A percentile compares a stretch with the other conserved stretches of the same genome.
phyloP scores from a whole-genome alignment of 2,797 vertebrate species.

The Poeciliopsis turneri region DNA sequence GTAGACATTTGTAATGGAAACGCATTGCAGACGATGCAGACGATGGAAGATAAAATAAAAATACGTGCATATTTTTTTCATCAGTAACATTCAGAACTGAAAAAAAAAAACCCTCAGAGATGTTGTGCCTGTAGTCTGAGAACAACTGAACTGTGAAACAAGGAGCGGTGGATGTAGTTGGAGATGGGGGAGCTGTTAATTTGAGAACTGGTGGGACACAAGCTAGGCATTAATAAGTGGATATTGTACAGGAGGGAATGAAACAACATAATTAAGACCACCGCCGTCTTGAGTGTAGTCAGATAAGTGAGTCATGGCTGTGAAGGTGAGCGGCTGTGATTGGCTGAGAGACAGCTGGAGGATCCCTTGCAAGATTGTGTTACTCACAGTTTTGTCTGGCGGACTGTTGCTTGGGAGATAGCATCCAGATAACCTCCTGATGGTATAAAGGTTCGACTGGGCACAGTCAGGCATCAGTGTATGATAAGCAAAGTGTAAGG shows the following conservation, averaged over 20 bases:
- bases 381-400: slow-evolving; percentile 50
- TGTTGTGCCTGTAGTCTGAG: background rate
- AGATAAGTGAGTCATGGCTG: slow-evolving; percentile 23
- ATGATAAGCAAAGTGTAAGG: slow-evolving; percentile 10
- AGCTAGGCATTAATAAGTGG: slow-evolving; percentile 41
- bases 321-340: background rate
- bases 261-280: slow-evolving; percentile 9
- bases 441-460: slow-evolving; percentile 17
- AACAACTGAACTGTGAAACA: slow-evolving; percentile 39
- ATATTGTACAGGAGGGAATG: slow-evolving; percentile 15
- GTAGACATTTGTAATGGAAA: too few relatives aligned
- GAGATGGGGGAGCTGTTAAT: slow-evolving; percentile 50
- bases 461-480: background rate
- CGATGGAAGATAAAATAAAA: background rate
- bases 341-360: slow-evolving; percentile 41
- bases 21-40: background rate
- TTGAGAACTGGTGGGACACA: slow-evolving; percentile 37
- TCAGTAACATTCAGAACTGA: background rate
- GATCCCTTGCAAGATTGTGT: slow-evolving; percentile 68
- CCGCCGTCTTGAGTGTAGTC: slow-evolving; percentile 16
- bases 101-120: background rate
- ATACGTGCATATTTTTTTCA: background rate
- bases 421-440: slow-evolving; percentile 41
- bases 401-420: slow-evolving; percentile 60
- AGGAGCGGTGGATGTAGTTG: slow-evolving; percentile 24